Evolutionary conservation across 2,797 vertebrate genomes (phyloP).

Genomic region (Argentina silus): DNA sequence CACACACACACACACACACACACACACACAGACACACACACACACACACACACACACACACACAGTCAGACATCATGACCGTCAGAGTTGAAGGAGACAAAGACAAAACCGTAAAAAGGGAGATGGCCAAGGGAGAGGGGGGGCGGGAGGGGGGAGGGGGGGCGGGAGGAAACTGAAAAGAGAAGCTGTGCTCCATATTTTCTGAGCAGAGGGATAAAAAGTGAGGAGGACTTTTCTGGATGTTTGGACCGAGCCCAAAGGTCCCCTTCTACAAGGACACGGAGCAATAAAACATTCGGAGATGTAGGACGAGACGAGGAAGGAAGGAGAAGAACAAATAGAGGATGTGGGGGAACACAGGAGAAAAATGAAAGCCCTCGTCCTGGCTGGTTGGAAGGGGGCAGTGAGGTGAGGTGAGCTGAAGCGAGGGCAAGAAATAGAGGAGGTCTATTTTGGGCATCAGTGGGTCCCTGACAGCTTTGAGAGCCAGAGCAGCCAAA

Average conservation of each 20-base stretch:
- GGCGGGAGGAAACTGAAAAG: constrained; percentile 13
- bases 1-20: constrained; percentile 1
- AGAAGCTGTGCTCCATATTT: background rate
- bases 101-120: constrained; percentile 33
- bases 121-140: constrained; percentile 59
- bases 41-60: background rate
- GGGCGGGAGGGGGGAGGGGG: constrained; percentile 44
- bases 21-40: background rate
- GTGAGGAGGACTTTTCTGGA: background rate
- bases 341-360: constrained; percentile 23
- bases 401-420: constrained; percentile 13
- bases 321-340: background rate
- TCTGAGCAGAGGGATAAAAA: background rate
- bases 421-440: constrained; percentile 34
- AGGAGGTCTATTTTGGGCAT: constrained; percentile 33
- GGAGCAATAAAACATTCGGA: background rate
- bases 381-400: too few species aligned
- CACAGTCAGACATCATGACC: background rate
- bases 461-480: constrained; percentile 47
- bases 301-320: background rate
- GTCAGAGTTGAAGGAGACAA: constrained; percentile 29
- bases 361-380: constrained; percentile 24
- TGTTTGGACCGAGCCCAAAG: constrained; percentile 11
- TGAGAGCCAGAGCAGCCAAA: constrained; percentile 34
- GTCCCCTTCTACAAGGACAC: constrained; percentile 7